Base-by-base conservation (phyloP, 2,113 vertebrate genomes). In the Halichoeres trimaculatus region DNA sequence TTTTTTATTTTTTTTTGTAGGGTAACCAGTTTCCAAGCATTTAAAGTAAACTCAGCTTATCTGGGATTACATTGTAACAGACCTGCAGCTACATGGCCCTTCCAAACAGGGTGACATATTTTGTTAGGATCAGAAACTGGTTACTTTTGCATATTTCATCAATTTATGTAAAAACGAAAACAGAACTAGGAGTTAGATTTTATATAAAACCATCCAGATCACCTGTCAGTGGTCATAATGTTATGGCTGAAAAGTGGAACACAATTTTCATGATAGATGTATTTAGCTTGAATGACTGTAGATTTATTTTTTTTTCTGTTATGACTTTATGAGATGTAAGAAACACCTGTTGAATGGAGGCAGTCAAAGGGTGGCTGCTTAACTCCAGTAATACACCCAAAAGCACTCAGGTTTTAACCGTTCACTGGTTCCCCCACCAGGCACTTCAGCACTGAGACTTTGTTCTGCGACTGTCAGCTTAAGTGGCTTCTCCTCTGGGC, bases 401-500 rank as follows among this genome's bases (percentile, higher is more conserved):
- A 52, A 11, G 26, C 67, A 20, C 53, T 17, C 40, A 17, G 48
- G 0, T 55, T 74, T 11, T 48, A 17, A 78, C 60, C 35, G 38
- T 50, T 1, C 0, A 2, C 41, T 74, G 10, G 2, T 82, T 76
- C 74, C 88, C 86, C 78, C 53, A 22, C 14, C 73, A 98, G 96
- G 66, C 94, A 95, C 83, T 96, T 98, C 84, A 90, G 90, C 78
- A 94, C 95, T 0, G 96, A 97, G 76, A 94, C 93, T 5, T 91
- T 98, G 70, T 96, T 95, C 81, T 98, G 96, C 87, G 96, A 98
- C 91, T 97, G 96, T 77, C 96, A 97, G 90, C 92, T 98, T 26
- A 93, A 88, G 65, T 96, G 96, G 96, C 77, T 98, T 66, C 86
- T 95, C 74, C 82, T 91, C 8, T 98, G 96, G 96, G 91, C 95